Evolutionary conservation across 2,888 invertebrate species (phyloP).

Genomic region (Agelastica alni): DNA sequence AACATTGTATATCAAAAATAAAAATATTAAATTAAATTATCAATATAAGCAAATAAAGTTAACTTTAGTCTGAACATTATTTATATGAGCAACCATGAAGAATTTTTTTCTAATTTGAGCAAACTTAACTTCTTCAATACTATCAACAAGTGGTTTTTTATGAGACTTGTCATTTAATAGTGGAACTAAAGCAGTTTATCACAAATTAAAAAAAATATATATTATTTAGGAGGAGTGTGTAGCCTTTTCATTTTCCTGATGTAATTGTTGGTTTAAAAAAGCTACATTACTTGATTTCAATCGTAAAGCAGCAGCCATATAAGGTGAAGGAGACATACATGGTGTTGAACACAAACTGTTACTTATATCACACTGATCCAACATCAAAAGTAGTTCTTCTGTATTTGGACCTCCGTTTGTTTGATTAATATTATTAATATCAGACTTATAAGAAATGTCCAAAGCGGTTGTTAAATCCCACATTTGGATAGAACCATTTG

Average conservation of each 20-base stretch:
- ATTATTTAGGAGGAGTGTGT: conserved; percentile 11
- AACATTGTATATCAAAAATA: too few species aligned
- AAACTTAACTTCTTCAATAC: too few species aligned
- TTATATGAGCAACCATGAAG: too few species aligned
- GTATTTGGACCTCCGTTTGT: conserved; percentile 89
- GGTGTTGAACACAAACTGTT: conserved; percentile 78
- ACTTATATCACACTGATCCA: conserved; percentile 93
- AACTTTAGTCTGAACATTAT: too few species aligned
- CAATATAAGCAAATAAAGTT: too few species aligned
- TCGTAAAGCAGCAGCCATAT: conserved; percentile 60
- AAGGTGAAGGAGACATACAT: conserved; percentile 76
- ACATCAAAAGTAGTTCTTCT: conserved; percentile 84
- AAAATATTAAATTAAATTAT: too few species aligned
- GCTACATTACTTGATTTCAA: conserved; percentile 67
- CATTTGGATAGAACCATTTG: conserved; percentile 93
- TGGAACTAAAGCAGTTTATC: too few species aligned
- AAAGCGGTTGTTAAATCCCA: conserved; percentile 98
- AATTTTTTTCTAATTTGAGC: too few species aligned
- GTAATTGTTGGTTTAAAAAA: conserved; percentile 63
- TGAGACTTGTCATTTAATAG: too few species aligned
- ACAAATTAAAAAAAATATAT: too few species aligned
- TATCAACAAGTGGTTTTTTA: too few species aligned
- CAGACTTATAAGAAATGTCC: conserved; percentile 68
- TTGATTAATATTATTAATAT: conserved; percentile 45
- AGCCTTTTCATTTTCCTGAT: conserved; percentile 34